Conservation (phyloP, 2,113 vertebrate genomes). For the Ardeotis arabs region DNA sequence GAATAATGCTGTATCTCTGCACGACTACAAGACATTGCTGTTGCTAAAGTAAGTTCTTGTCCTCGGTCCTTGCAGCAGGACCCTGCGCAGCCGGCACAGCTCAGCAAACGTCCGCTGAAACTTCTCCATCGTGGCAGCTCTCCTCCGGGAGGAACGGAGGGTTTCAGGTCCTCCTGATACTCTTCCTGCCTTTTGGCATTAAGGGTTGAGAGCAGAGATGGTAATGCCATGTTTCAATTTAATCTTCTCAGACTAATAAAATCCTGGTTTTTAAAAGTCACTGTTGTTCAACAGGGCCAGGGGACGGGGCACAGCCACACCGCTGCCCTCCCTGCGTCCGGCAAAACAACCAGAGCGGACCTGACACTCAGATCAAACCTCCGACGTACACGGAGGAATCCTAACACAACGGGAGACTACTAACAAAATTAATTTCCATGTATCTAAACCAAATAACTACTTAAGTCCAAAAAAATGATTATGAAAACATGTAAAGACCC, state of each 20-base stretch:
- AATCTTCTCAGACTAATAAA: not conserved
- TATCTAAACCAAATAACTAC: not conserved
- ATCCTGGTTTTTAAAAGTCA: not conserved
- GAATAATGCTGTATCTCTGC: not conserved
- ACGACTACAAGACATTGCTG: not conserved
- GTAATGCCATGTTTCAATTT: rapidly evolving
- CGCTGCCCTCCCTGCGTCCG: not conserved
- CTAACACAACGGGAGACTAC: not conserved
- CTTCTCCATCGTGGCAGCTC: not conserved
- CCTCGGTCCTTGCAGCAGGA: not conserved
- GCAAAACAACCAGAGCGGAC: not conserved
- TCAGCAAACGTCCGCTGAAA: not conserved
- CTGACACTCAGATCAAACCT: not conserved
- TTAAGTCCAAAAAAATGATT: not conserved
- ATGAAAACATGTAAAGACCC: not conserved
- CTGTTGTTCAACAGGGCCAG: too few species aligned
- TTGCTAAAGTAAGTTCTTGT: not conserved
- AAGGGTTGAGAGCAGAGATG: not conserved
- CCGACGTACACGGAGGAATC: not conserved
- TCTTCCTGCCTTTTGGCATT: not conserved
- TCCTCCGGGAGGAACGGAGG: rapidly evolving
- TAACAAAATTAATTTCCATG: not conserved
- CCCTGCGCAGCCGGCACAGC: not conserved
- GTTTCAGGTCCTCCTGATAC: not conserved
- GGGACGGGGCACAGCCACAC: not conserved